Percentiles rank a stretch among this genome's conserved stretches.
These are phyloP conservation scores for Tyrannus savana DNA, from an alignment of 2,113 vertebrate species.

Conservation along the genomic window DNA sequence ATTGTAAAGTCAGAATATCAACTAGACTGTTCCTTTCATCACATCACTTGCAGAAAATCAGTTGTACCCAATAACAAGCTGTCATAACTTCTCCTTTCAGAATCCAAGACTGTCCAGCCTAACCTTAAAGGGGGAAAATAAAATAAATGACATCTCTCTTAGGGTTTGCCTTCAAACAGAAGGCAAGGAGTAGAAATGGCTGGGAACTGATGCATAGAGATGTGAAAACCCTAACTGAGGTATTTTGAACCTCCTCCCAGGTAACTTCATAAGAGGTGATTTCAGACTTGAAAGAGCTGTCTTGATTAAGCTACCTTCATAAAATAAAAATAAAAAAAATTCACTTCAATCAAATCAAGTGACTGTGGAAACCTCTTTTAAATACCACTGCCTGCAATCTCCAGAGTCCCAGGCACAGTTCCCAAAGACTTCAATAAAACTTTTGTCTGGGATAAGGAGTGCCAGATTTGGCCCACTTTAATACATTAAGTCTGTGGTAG, in stretches of 20 bases:
- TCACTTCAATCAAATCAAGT: constrained; percentile 34
- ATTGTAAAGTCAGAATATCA: background rate
- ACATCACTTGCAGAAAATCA: background rate
- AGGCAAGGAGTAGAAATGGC: background rate
- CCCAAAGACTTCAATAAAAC: constrained; percentile 60
- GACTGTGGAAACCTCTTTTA: constrained; percentile 44
- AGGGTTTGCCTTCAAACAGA: background rate
- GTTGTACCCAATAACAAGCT: background rate
- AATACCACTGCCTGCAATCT: constrained; percentile 42
- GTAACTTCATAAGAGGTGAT: background rate
- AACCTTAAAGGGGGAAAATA: background rate
- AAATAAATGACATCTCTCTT: background rate
- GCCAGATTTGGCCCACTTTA: constrained; percentile 63
- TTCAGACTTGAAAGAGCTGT: constrained; percentile 25
- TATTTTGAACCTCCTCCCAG: background rate
- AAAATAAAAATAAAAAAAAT: background rate
- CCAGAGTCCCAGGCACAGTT: constrained; percentile 17
- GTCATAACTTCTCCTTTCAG: background rate
- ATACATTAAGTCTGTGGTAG: constrained; percentile 66
- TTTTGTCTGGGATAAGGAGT: constrained; percentile 62
- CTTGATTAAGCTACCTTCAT: background rate
- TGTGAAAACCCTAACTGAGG: background rate
- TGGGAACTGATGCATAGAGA: background rate
- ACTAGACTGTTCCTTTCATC: background rate
- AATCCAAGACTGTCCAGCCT: background rate